Conservation (phyloP, 2,113 vertebrate genomes). For the Cathartes aura region DNA sequence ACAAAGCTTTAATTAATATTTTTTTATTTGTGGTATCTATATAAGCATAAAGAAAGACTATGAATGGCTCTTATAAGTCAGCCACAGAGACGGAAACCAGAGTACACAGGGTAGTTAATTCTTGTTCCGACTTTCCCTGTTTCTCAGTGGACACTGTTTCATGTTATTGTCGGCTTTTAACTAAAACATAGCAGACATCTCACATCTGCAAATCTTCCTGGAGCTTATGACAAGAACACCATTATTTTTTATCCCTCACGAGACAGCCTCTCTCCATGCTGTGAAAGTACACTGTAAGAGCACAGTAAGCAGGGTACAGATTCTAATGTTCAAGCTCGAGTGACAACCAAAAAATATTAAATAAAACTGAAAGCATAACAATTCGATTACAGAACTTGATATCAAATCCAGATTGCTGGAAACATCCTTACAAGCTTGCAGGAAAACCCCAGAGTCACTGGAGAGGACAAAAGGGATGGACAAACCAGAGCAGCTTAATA, state of each 20-base stretch:
- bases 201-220: neutral
- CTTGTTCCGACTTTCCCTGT: neutral
- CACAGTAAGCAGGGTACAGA: neutral
- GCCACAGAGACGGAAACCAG: neutral
- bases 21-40: neutral
- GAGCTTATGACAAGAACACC: neutral
- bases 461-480: neutral
- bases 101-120: neutral
- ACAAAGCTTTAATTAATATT: neutral
- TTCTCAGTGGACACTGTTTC: neutral
- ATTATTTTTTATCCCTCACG: neutral
- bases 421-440: neutral
- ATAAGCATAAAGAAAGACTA: neutral
- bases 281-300: neutral
- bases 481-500: neutral
- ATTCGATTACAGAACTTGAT: slow-evolving; percentile 4
- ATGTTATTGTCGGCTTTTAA: neutral
- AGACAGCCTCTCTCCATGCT: neutral
- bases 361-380: neutral
- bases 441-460: neutral
- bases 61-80: neutral
- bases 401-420: slow-evolving; percentile 17
- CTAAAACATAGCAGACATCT: neutral
- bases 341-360: neutral
- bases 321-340: neutral